A percentile compares a stretch with the other conserved stretches of the same genome.
Evolutionary conservation across 2,113 vertebrate species (phyloP).

Genomic region (Petaurus breviceps): DNA sequence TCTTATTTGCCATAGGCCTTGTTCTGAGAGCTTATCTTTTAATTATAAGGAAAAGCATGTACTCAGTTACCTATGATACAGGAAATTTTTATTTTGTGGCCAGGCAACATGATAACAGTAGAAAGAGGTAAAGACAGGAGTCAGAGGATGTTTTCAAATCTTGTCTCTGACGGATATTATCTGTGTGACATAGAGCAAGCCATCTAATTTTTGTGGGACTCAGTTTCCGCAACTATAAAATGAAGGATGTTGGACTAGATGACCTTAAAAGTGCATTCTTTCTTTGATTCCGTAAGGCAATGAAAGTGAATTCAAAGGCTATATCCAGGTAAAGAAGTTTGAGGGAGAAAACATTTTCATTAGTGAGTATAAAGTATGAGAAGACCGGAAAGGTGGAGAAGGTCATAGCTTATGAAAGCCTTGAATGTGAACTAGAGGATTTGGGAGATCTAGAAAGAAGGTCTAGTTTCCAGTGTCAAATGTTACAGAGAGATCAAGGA

Average conservation of each 20-base stretch:
- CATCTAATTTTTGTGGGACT: not conserved
- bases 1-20: not conserved
- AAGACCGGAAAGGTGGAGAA: too few species aligned
- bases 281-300: not conserved
- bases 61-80: not conserved
- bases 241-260: not conserved
- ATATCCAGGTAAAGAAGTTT: too few species aligned
- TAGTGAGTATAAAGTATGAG: too few species aligned
- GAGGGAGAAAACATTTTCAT: too few species aligned
- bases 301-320: not conserved
- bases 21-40: not conserved
- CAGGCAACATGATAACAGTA: not conserved
- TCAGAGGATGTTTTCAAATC: not conserved
- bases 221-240: not conserved
- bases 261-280: not conserved
- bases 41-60: not conserved
- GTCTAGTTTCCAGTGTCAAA: not conserved
- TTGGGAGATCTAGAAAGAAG: not conserved
- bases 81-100: not conserved
- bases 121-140: not conserved
- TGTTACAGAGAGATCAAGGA: not conserved
- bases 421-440: not conserved
- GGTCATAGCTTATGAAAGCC: not conserved
- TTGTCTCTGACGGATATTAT: not conserved
- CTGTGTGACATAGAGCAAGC: not conserved